Conservation (phyloP, 2,888 invertebrate species). For the Mesochorus sp. region DNA sequence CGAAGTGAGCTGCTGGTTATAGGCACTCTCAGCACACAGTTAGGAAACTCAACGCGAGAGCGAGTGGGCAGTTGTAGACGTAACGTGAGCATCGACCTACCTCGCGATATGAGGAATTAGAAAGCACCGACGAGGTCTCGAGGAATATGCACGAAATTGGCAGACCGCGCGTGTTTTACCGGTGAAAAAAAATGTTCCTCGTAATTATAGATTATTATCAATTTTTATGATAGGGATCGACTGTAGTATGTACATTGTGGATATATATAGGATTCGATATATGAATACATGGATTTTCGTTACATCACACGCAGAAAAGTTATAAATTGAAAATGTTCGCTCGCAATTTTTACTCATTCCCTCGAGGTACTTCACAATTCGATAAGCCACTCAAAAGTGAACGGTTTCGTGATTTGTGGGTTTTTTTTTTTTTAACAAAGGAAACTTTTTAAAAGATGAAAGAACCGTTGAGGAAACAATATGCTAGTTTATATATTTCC, state of each 20-base stretch:
- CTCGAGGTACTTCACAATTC: no score
- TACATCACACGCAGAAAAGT: neutral
- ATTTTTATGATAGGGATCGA: neutral
- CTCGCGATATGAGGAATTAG: constrained; percentile 55
- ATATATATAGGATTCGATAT: neutral
- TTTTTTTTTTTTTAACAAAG: no score
- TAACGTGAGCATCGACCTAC: constrained; percentile 56
- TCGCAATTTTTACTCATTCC: neutral
- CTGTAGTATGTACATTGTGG: neutral
- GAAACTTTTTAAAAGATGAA: no score
- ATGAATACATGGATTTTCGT: neutral
- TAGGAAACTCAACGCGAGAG: constrained; percentile 43
- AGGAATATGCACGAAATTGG: constrained; percentile 30
- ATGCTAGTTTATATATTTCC: no score
- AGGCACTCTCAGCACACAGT: constrained; percentile 28
- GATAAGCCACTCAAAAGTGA: no score
- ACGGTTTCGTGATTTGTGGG: no score
- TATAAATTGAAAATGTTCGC: neutral
- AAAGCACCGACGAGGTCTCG: constrained; percentile 40
- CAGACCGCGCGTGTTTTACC: neutral
- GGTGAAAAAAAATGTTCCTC: neutral
- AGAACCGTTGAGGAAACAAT: no score
- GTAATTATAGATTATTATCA: constrained; percentile 6
- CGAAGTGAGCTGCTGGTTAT: constrained; percentile 25
- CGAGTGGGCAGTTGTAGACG: constrained; percentile 47